Base-by-base conservation (phyloP, 2,113 vertebrate species). In the Lipophrys pholis region DNA sequence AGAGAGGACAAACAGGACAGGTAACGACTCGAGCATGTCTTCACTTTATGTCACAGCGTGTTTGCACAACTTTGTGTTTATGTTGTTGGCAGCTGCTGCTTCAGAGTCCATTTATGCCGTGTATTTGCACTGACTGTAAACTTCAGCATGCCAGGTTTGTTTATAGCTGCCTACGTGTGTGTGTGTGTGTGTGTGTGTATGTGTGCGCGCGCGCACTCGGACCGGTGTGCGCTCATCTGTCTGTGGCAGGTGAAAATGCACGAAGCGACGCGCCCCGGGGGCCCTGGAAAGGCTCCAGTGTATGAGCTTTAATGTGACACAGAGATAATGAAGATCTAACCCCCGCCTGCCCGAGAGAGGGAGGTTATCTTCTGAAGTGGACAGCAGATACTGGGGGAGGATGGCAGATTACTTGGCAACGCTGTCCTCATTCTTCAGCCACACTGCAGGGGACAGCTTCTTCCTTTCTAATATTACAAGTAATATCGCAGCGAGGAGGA, bases 1-100 rank as follows among this genome's bases (percentile, higher is more conserved):
- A 51, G 43, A 66, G 67, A 86, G 83, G 84, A 82, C 80, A 76
- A 74, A 85, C 5, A 80, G 80, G 81, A 78, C 64, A 59, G 71
- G 72, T 57, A 41, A 67, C 67, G 60, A 79, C 53, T 52, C 69
- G 52, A 67, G 51, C 51, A 68, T 55, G 46, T 74, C 67, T 63
- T 61, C 51, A 63, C 8, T 76, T 75, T 54, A 57, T 76, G 49
- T 43, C 42, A 69, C 42, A 55, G 61, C 42, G 30, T 49, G 42
- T 68, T 52, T 36, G 16, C 16, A 40, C 50, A 58, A 12, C 9
- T 49, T 49, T 40, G 48, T 60, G 51, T 62, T 38, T 68, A 45
- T 36, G 38, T 53, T 30, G 21, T 30, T 30, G 21, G 51, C 53
- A 49, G 1, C 3, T 43, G 17, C 41, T 10, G 16, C 39, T 45